Base-by-base conservation (phyloP, 2,113 vertebrate species). In the Tetraodon nigroviridis region DNA sequence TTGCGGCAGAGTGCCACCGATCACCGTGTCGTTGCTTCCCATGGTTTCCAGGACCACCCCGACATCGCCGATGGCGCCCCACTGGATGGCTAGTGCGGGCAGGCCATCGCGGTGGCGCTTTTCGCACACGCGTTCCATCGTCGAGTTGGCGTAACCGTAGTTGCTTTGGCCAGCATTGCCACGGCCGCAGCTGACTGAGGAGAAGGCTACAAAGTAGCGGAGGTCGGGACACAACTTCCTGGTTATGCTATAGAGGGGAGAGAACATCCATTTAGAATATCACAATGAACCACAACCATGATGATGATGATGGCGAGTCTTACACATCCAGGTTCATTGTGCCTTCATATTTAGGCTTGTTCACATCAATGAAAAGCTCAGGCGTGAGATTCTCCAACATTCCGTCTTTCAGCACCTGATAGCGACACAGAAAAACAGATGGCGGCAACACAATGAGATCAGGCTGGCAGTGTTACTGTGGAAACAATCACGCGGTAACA, bases 51-150 rank as follows among this genome's bases (percentile, higher is more conserved):
- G 40, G 41, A 98, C 75, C 21, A 98, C 70, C 6, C 97, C 97
- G 44, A 98, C 97, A 5, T 99, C 97, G 0, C 95, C 97, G 5
- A 99, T 92, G 64, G 94, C 94, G 0, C 97, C 97, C 97, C 97
- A 99, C 7, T 98, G 96, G 41, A 99, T 73, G 0, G 95, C 95
- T 19, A 99, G 85, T 20, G 92, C 96, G 27, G 97, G 93, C 3
- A 98, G 86, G 17, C 91, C 88, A 3, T 97, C 92, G 0, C 90
- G 83, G 8, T 22, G 67, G 2, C 97, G 90, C 78, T 92, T 89
- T 83, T 99, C 97, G 27, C 97, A 99, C 50, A 99, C 90, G 0
- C 97, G 94, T 70, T 99, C 97, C 96, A 99, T 99, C 58, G 92
- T 73, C 3, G 97, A 98, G 89, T 99, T 99, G 69, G 97, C 97